Base-by-base conservation (phyloP, 1,140 invertebrate species). In the Macrobrachium nipponense region DNA sequence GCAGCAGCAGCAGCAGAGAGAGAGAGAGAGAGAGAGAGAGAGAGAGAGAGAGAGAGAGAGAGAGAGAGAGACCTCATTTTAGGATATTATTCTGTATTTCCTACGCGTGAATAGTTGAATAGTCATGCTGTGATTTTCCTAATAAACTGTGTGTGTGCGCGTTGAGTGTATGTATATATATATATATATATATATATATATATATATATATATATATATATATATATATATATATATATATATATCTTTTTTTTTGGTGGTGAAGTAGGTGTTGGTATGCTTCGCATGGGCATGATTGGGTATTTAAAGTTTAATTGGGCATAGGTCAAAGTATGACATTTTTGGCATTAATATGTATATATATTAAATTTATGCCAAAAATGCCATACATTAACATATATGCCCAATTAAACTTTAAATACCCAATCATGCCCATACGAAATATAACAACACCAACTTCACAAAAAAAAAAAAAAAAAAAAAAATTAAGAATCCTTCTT, bases 291-390 rank as follows among this genome's bases (percentile, higher is more conserved):
- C n/a, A n/a, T n/a, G n/a, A n/a, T n/a, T n/a, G n/a, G n/a, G n/a
- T n/a, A n/a, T n/a, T n/a, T n/a, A n/a, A n/a, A n/a, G n/a, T n/a
- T n/a, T n/a, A n/a, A n/a, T n/a, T n/a, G n/a, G n/a, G n/a, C n/a
- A n/a, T n/a, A n/a, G n/a, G n/a, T n/a, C n/a, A n/a, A n/a, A n/a
- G n/a, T n/a, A n/a, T n/a, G n/a, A n/a, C n/a, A n/a, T n/a, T n/a
- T n/a, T n/a, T n/a, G n/a, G n/a, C n/a, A n/a, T n/a, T n/a, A n/a
- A 75, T 43, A 75, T 75, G 44, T 43, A 75, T 75, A 75, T 75
- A 75, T 44, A 43, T n/a, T 75, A 75, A 10, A 75, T 75, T 43
- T 43, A 75, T 75, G 44, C 10, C 27, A 43, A 75, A 43, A 43
- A 14, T 44, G 2, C 27, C n/a, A 75, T 75, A 75, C 44, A 75